Evolutionary conservation across 2,113 vertebrate genomes (phyloP).

Genomic region (Dasyurus viverrinus): DNA sequence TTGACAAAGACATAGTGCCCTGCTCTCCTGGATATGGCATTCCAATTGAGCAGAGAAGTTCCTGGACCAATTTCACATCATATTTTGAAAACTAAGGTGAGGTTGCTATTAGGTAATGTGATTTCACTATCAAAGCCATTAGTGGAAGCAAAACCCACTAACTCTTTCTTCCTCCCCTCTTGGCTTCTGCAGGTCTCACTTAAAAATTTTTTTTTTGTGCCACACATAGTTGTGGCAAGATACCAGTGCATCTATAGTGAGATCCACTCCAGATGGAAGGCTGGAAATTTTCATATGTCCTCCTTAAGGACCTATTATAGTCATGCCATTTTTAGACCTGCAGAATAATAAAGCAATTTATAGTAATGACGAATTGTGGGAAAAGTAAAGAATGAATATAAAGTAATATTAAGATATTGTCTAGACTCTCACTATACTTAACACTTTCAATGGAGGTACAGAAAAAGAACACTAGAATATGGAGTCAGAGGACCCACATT

Average conservation of each 20-base stretch:
- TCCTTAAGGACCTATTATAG: not conserved
- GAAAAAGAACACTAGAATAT: not conserved
- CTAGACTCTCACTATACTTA: not conserved
- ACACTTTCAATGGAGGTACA: not conserved
- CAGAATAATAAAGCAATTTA: not conserved
- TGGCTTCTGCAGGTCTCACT: not conserved
- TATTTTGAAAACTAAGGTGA: not conserved
- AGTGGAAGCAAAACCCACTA: not conserved
- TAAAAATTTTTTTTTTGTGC: not conserved
- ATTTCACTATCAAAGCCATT: not conserved
- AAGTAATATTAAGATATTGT: not conserved
- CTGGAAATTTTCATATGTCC: not conserved
- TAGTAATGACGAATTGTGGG: not conserved
- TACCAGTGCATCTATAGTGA: not conserved
- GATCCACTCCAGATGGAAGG: not conserved
- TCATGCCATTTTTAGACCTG: not conserved
- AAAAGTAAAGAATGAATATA: not conserved
- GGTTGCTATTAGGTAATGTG: not conserved
- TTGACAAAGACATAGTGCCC: not conserved
- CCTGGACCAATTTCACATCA: not conserved
- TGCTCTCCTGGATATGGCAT: not conserved
- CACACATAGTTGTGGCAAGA: not conserved
- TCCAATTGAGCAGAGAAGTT: not conserved
- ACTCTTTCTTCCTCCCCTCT: conserved; percentile 3
- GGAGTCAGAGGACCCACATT: not conserved